Conservation (phyloP, 35 echinoderm and acorn worm genomes). For the Acanthaster planci region DNA sequence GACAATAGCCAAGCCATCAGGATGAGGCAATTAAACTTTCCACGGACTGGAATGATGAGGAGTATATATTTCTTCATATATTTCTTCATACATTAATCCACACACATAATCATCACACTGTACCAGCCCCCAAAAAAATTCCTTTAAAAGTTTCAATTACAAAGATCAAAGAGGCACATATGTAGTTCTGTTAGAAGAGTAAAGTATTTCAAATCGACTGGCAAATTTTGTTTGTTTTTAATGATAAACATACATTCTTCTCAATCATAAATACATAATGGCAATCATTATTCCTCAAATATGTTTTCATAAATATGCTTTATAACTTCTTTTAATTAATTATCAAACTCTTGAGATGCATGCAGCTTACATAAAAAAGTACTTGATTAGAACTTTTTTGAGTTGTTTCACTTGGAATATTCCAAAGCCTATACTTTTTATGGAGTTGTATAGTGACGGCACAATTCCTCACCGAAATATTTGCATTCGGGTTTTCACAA, state of each 20-base stretch:
- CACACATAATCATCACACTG: too few relatives aligned
- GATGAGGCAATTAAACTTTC: too few relatives aligned
- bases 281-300: conserved; percentile 4
- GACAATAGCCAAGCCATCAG: too few relatives aligned
- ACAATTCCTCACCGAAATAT: too few relatives aligned
- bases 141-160: not conserved
- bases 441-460: too few relatives aligned
- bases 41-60: too few relatives aligned
- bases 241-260: conserved; percentile 8
- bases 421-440: not conserved
- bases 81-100: too few relatives aligned
- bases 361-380: conserved; percentile 24
- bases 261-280: conserved; percentile 25
- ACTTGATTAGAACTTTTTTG: not conserved
- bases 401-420: not conserved
- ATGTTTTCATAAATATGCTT: conserved; percentile 10
- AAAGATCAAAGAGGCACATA: not conserved
- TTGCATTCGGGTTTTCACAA: too few relatives aligned
- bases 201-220: conserved; percentile 13
- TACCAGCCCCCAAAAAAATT: too few relatives aligned
- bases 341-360: conserved; percentile 21
- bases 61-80: too few relatives aligned
- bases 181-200: conserved; percentile 8
- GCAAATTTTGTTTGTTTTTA: not conserved
- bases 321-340: conserved; percentile 17